Evolutionary conservation across 1,140 invertebrate species (phyloP).

Genomic region (Lordiphosa stackelbergi): DNA sequence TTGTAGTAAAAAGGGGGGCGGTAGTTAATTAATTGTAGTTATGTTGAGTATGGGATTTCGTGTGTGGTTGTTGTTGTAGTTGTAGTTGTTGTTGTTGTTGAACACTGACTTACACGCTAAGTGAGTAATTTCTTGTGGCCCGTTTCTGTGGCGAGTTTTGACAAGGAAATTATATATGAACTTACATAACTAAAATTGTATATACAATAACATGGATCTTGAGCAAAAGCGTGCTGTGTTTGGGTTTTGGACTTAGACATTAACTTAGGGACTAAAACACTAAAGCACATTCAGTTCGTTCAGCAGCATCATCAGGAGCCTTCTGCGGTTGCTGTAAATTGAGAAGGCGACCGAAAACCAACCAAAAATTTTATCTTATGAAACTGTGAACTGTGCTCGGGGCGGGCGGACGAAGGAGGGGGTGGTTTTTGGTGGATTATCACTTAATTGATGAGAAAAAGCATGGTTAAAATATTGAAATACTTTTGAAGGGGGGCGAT

Average conservation of each 20-base stretch:
- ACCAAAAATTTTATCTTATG: conserved; percentile 71
- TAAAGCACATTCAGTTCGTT: conserved; percentile 15
- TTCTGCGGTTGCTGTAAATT: conserved; percentile 86
- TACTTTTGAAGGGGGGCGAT: too few relatives aligned
- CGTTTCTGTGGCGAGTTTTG: conserved; percentile 27
- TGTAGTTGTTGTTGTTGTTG: conserved; percentile 20
- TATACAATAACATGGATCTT: conserved; percentile 47
- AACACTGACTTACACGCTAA: conserved; percentile 14
- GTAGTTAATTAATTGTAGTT: conserved; percentile 72
- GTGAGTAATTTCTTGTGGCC: conserved; percentile 8
- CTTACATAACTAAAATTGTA: conserved; percentile 13
- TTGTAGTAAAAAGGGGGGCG: conserved; percentile 68
- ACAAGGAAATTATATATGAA: conserved; percentile 25
- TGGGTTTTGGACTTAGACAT: conserved; percentile 27
- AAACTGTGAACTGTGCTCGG: conserved; percentile 33
- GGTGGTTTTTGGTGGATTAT: conserved; percentile 15
- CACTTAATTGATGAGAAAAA: conserved; percentile 24
- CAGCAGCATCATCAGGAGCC: conserved; percentile 78
- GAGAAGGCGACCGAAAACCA: conserved; percentile 86
- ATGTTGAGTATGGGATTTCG: conserved; percentile 27
- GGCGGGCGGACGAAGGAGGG: conserved; percentile 6
- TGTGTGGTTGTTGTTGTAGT: conserved; percentile 24
- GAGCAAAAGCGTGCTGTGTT: conserved; percentile 56
- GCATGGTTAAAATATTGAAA: neutral
- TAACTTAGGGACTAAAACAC: conserved; percentile 6